Base-by-base conservation (phyloP, 1,140 invertebrate genomes). In the Nilaparvata lugens region DNA sequence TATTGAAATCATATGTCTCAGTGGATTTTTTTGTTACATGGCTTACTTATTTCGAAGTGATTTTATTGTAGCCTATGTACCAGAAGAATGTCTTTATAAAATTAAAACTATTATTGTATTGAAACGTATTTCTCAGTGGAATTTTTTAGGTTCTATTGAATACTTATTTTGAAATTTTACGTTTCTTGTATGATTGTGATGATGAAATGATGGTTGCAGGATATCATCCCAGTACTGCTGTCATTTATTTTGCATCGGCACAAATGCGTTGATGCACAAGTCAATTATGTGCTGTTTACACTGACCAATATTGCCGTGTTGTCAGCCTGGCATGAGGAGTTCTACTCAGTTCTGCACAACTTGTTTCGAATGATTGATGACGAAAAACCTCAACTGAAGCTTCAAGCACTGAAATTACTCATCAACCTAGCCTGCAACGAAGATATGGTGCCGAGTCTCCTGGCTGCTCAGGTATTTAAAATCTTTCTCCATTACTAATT, bases 371-470 rank as follows among this genome's bases (percentile, higher is more conserved):
- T 79, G 13, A 66, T 78, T 5, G 76, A 78, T 60, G 69, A 67
- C 53, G 65, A 62, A 2, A 70, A 66, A 58, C 65, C 67, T 24
- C 69, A 73, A 42, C 65, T 78, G 28, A 73, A 78, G 64, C 68
- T 84, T 13, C 81, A 85, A 66, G 74, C 80, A 13, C 68, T 83
- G 0, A 79, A 81, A 66, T 69, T 85, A 24, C 73, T 86, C n/a
- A 81, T 84, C 45, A 86, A 86, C 70, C 70, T 86, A 3, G 82
- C 82, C 3, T 81, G 79, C 63, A 84, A 83, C 70, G 72, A 77
- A 65, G 77, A 82, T 56, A 78, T 84, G 74, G 76, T 86, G 16
- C 82, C 81, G 14, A 76, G 79, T 64, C 70, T 86, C 23, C 68
- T 86, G 48, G 81, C 81, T 62, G 81, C 82, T 56, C 79, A 84